phyloP scores from a whole-genome alignment of 2,113 vertebrate species.

The Rhinichthys klamathensis region DNA sequence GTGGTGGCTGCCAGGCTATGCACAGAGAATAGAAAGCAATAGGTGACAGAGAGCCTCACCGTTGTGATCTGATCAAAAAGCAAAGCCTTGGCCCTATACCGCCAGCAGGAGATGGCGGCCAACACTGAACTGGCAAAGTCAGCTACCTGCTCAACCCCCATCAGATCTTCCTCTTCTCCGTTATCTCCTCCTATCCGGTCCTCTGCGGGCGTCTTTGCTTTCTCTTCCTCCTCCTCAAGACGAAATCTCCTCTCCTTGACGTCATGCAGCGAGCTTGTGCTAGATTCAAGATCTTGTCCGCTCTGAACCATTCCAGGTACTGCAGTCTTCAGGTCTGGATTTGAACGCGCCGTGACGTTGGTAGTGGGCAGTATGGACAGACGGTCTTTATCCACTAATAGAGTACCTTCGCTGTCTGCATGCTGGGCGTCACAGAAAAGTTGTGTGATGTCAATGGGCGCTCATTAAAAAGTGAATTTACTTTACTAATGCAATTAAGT shows the following conservation, averaged over 20 bases:
- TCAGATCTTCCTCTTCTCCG: slow-evolving; percentile 71
- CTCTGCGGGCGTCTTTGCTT: slow-evolving; percentile 53
- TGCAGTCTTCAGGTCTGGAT: slow-evolving; percentile 60
- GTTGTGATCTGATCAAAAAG: slow-evolving; percentile 88
- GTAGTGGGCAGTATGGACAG: slow-evolving; percentile 68
- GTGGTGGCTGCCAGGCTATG: neutral
- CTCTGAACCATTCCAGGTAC: neutral
- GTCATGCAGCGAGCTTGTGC: slow-evolving; percentile 70
- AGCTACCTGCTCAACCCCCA: slow-evolving; percentile 91
- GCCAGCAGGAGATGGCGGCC: slow-evolving; percentile 91
- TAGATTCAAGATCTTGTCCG: slow-evolving; percentile 65
- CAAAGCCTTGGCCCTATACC: slow-evolving; percentile 90
- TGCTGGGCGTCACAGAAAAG: slow-evolving; percentile 82
- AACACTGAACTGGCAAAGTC: slow-evolving; percentile 89
- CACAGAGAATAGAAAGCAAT: slow-evolving; percentile 21
- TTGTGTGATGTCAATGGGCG: slow-evolving; percentile 62
- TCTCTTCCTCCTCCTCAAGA: slow-evolving; percentile 54
- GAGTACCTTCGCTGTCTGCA: slow-evolving; percentile 80
- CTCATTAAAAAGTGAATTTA: neutral
- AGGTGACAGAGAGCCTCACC: slow-evolving; percentile 80
- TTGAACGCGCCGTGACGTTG: slow-evolving; percentile 40
- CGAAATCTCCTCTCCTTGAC: slow-evolving; percentile 65
- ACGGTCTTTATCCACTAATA: slow-evolving; percentile 75
- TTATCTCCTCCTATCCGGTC: slow-evolving; percentile 33
- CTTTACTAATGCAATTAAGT: slow-evolving; percentile 26